Evolutionary conservation across 2,113 vertebrate genomes (phyloP).

Genomic region (Apus apus): DNA sequence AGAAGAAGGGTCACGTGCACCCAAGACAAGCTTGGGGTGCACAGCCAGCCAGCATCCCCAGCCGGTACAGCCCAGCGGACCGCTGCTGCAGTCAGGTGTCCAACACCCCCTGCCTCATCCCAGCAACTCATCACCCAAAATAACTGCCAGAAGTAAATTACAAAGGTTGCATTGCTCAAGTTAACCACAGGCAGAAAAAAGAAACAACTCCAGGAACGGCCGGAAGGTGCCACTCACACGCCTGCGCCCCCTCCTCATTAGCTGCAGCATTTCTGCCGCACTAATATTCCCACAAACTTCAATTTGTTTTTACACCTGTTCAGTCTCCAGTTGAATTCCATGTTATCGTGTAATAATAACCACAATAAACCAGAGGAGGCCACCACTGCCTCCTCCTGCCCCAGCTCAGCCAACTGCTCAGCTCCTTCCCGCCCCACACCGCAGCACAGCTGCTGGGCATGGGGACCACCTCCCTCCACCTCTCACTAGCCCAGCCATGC

Average conservation of each 20-base stretch:
- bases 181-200: background rate
- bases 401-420: too few species aligned
- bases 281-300: background rate
- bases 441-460: too few species aligned
- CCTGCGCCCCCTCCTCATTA: background rate
- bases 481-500: too few species aligned
- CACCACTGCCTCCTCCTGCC: too few species aligned
- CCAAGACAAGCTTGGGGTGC: background rate
- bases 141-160: background rate
- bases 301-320: background rate
- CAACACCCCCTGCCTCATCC: background rate
- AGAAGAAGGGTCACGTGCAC: background rate
- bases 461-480: too few species aligned
- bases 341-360: background rate
- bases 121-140: background rate
- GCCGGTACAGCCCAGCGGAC: fast-evolving
- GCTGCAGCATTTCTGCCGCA: background rate
- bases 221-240: background rate
- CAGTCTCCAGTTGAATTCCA: background rate
- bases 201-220: background rate
- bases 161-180: background rate
- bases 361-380: too few species aligned
- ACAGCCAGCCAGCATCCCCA: background rate
- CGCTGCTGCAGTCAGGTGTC: background rate
- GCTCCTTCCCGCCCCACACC: too few species aligned